Evolutionary conservation across 2,888 invertebrate genomes (phyloP).

Genomic region (Crocallis elinguaria): DNA sequence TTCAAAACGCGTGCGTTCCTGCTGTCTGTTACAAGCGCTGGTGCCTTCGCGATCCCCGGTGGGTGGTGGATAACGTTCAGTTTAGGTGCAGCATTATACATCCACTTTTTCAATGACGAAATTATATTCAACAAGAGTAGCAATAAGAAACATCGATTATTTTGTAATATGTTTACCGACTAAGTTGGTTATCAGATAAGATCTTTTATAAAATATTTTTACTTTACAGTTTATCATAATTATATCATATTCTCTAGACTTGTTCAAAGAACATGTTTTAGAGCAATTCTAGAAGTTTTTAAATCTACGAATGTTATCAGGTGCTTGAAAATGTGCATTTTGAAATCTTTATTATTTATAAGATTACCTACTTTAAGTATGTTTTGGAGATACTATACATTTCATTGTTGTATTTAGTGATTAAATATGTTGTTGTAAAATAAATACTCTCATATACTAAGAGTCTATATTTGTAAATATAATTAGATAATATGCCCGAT

Average conservation of each 20-base stretch:
- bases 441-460: slow-evolving; percentile 22
- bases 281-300: background rate
- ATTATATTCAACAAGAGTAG: too few species aligned
- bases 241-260: background rate
- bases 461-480: slow-evolving; percentile 18
- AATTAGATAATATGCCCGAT: slow-evolving; percentile 3
- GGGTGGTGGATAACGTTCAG: too few species aligned
- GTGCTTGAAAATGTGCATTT: background rate
- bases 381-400: slow-evolving; percentile 11
- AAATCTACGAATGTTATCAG: background rate
- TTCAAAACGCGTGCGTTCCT: too few species aligned
- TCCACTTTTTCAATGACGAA: too few species aligned
- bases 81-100: too few species aligned
- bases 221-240: background rate
- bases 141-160: background rate
- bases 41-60: too few species aligned
- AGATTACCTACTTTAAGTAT: background rate
- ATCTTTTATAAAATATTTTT: background rate
- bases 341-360: background rate
- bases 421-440: slow-evolving; percentile 16
- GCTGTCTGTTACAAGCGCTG: too few species aligned
- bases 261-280: background rate
- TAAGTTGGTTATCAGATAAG: background rate
- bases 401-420: slow-evolving; percentile 2
- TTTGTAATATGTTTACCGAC: background rate